These are phyloP conservation scores for Daboia siamensis DNA, from an alignment of 2,113 vertebrate genomes.

Conservation along the genomic window DNA sequence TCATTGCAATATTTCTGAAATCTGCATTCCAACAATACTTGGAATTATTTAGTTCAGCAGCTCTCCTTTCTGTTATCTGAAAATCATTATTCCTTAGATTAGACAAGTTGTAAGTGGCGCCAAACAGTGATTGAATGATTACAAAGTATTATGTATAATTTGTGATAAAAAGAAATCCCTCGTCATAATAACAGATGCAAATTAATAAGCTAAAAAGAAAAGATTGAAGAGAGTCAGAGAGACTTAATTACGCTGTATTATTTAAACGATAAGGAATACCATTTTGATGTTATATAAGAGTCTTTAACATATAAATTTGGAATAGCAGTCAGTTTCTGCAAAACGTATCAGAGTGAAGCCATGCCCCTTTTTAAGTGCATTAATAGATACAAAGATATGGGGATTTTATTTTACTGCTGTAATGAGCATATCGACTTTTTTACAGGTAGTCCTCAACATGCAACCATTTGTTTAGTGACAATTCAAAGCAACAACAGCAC, in stretches of 20 bases:
- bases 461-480: neutral
- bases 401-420: neutral
- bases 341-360: neutral
- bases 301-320: neutral
- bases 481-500: neutral
- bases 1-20: neutral
- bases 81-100: neutral
- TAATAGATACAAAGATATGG: neutral
- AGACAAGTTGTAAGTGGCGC: neutral
- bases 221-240: neutral
- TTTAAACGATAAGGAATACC: neutral
- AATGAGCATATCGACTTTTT: neutral
- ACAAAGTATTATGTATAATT: neutral
- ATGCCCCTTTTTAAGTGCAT: neutral
- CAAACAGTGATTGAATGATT: slow-evolving; percentile 5
- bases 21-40: neutral
- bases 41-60: slow-evolving; percentile 4
- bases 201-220: slow-evolving; percentile 23
- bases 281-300: neutral
- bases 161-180: neutral
- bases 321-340: neutral
- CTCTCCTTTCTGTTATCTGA: neutral
- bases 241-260: neutral
- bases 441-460: neutral
- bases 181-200: slow-evolving; percentile 19